phyloP scores from a whole-genome alignment of 2,888 invertebrate genomes.

The Nomada flava region DNA sequence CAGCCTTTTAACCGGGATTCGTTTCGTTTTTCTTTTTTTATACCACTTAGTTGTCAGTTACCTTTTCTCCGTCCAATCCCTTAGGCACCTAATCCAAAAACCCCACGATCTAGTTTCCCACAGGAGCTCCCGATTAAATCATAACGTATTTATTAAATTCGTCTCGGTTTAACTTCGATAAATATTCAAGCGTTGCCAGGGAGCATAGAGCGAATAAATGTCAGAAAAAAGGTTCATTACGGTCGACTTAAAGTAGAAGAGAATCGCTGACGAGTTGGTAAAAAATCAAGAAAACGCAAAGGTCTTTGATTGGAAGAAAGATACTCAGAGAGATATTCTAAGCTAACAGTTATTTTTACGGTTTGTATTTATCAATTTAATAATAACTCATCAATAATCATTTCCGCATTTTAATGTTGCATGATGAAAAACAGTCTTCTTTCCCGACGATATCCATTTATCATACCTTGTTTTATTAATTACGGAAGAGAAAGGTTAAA shows the following conservation, averaged over 20 bases:
- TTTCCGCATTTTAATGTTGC: too few species aligned
- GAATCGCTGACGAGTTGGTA: conserved; percentile 10
- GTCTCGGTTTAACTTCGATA: conserved; percentile 70
- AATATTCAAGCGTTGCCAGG: conserved; percentile 59
- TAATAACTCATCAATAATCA: too few species aligned
- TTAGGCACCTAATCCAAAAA: conserved; percentile 56
- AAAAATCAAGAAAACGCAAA: not conserved
- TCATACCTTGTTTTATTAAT: too few species aligned
- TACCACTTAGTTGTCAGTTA: conserved; percentile 15
- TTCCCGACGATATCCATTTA: too few species aligned
- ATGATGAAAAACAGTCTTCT: too few species aligned
- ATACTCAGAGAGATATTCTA: too few species aligned
- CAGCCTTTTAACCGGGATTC: conserved; percentile 57
- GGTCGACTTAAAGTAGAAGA: too few species aligned
- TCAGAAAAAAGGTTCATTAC: conserved; percentile 39
- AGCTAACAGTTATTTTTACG: too few species aligned
- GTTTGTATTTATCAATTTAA: too few species aligned
- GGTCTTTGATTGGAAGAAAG: too few species aligned
- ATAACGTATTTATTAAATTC: conserved; percentile 77
- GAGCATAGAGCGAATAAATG: conserved; percentile 35
- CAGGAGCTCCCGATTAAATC: conserved; percentile 68
- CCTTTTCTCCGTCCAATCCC: conserved; percentile 33
- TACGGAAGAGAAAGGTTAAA: too few species aligned
- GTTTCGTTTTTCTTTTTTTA: conserved; percentile 47
- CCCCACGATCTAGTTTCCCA: conserved; percentile 47